Base-by-base conservation (phyloP, 2,797 vertebrate species). In the Tarsius wallacei region DNA sequence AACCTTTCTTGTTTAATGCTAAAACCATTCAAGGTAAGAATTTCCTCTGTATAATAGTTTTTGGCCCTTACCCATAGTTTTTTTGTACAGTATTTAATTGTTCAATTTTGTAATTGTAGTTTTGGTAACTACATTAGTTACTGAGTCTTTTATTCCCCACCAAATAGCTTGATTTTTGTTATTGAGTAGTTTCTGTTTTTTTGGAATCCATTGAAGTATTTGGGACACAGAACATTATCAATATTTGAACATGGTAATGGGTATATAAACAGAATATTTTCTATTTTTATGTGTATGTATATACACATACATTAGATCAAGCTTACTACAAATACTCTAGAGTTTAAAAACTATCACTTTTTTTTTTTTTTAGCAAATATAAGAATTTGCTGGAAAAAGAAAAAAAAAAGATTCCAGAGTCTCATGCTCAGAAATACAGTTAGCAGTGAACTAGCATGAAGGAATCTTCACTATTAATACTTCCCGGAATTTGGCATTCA, bases 31-130 rank as follows among this genome's bases (percentile, higher is more conserved):
- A 59, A 70, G 74, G 24, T 53, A 89, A 81, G 74, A n/a, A 73
- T 86, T 93, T 95, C 78, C 94, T 81, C 51, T 93, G 47, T 93
- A 96, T 90, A 83, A 76, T 31, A 59, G n/a, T 42, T 26, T 87
- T 51, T 66, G 77, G 85, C 42, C 66, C 8, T 55, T 57, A 22
- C 24, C 55, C 61, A 71, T 7, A 55, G 9, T 55, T 85, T 78
- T 71, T 81, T 85, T 7, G 4, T 42, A 33, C 4, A 47, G 13
- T 26, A 57, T 42, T 28, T n/a, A 14, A 64, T n/a, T 71, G 36
- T 63, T 76, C 28, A 26, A 49, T 19, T 63, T 49, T 91, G 11
- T 59, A 78, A 78, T 26, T 88, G 15, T 24, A 83, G 31, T 61
- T 85, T 63, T 33, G n/a, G 11, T 51, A 84, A 76, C 64, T 70